Percentiles rank a stretch among this genome's conserved stretches.
These are phyloP conservation scores for Trialeurodes vaporariorum DNA, from an alignment of 1,140 invertebrate genomes.

Conservation along the genomic window DNA sequence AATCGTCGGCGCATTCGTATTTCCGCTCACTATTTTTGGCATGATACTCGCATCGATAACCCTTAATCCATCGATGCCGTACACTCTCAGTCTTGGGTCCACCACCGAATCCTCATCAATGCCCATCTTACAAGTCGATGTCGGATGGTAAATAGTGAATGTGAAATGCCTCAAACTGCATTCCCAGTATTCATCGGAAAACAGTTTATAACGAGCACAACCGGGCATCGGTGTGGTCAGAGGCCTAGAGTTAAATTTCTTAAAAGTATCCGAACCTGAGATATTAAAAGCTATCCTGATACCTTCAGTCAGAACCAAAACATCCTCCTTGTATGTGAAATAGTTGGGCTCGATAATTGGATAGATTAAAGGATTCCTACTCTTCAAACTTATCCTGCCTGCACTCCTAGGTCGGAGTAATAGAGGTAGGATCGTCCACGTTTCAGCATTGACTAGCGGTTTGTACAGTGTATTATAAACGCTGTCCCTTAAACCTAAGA, in stretches of 20 bases:
- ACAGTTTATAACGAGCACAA: conserved; percentile 51
- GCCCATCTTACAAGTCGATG: conserved; percentile 79
- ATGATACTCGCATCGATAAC: conserved; percentile 69
- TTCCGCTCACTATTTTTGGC: conserved; percentile 67
- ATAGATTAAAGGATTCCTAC: conserved; percentile 61
- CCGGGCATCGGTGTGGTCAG: conserved; percentile 67
- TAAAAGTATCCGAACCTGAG: conserved; percentile 64
- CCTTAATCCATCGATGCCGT: conserved; percentile 55
- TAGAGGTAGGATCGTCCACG: conserved; percentile 70
- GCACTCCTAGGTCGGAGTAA: conserved; percentile 68
- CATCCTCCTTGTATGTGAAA: conserved; percentile 65
- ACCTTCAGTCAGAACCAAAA: conserved; percentile 61
- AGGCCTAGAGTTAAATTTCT: conserved; percentile 62
- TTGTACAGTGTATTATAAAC: conserved; percentile 78
- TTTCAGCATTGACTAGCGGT: conserved; percentile 59
- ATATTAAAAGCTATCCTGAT: conserved; percentile 69
- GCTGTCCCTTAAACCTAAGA: conserved; percentile 59
- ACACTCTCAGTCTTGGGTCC: conserved; percentile 58
- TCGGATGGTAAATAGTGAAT: conserved; percentile 75
- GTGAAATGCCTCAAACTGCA: conserved; percentile 69
- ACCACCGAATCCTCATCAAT: conserved; percentile 70
- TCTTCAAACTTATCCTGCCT: conserved; percentile 66
- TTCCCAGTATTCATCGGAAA: conserved; percentile 77
- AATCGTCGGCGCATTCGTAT: conserved; percentile 63
- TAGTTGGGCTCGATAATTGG: conserved; percentile 89